These are phyloP conservation scores for Sesia bembeciformis DNA, from an alignment of 2,888 invertebrate species.

Conservation along the genomic window DNA sequence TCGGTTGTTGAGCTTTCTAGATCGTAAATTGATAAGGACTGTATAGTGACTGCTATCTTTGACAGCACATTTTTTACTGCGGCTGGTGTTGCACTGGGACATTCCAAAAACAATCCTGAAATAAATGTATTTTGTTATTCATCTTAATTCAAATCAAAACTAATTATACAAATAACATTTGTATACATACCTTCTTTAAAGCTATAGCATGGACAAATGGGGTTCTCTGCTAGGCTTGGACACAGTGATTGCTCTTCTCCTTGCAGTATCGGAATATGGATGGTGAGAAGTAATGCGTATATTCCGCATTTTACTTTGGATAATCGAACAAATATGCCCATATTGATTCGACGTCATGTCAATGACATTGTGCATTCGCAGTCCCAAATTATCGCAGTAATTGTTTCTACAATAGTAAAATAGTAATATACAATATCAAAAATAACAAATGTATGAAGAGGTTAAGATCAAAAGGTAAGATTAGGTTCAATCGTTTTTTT, in stretches of 20 bases:
- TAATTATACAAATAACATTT: background rate
- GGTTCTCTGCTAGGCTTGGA: constrained; percentile 83
- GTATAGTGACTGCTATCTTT: constrained; percentile 80
- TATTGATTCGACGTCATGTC: constrained; percentile 63
- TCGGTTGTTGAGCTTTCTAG: constrained; percentile 86
- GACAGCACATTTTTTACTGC: constrained; percentile 83
- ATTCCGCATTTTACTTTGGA: constrained; percentile 60
- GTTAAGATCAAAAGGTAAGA: too few species aligned
- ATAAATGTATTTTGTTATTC: constrained; percentile 12
- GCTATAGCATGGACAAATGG: constrained; percentile 92
- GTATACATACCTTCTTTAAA: constrained; percentile 84
- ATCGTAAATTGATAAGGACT: constrained; percentile 91
- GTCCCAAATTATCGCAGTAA: constrained; percentile 11
- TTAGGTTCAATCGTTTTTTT: too few species aligned
- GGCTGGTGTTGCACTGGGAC: constrained; percentile 85
- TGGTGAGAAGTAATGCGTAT: constrained; percentile 70
- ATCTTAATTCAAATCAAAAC: background rate
- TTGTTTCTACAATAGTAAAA: background rate
- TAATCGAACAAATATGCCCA: constrained; percentile 53
- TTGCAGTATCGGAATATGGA: constrained; percentile 67
- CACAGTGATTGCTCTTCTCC: constrained; percentile 76
- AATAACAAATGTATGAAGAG: too few species aligned
- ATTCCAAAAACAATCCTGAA: constrained; percentile 88
- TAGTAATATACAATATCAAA: background rate
- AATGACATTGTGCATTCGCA: constrained; percentile 58